Evolutionary conservation across 2,113 vertebrate species (phyloP).

Genomic region (Ahaetulla prasina): DNA sequence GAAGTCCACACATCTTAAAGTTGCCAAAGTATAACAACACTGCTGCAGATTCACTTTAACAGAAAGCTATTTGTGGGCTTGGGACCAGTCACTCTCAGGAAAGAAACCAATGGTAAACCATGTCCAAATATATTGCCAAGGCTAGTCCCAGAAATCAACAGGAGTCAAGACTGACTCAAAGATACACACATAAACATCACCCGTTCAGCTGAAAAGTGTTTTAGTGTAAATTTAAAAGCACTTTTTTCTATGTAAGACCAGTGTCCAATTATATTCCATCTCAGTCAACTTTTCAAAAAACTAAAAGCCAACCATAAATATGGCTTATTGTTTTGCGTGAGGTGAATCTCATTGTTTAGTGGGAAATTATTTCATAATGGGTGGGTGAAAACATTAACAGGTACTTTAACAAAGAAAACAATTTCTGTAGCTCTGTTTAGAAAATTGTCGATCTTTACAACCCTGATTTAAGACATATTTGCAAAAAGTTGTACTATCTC

Average conservation of each 20-base stretch:
- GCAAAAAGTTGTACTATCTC: not conserved
- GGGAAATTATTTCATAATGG: not conserved
- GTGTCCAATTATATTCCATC: not conserved
- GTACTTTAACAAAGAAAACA: not conserved
- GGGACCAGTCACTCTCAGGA: not conserved
- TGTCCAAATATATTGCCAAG: not conserved
- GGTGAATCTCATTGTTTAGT: not conserved
- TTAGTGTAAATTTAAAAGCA: not conserved
- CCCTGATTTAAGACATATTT: not conserved
- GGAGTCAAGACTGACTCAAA: not conserved
- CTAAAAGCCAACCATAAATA: not conserved
- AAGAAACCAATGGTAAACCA: not conserved
- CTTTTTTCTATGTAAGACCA: not conserved
- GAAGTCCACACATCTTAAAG: not conserved
- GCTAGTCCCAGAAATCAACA: not conserved
- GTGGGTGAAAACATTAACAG: not conserved
- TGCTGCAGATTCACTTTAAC: not conserved
- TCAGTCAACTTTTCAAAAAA: not conserved
- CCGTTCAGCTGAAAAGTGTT: not conserved
- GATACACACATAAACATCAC: not conserved
- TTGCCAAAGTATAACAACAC: not conserved
- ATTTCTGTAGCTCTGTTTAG: not conserved
- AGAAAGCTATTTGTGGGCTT: not conserved
- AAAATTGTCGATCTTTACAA: not conserved
- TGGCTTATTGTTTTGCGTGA: not conserved